A percentile compares a stretch with the other conserved stretches of the same genome.
Conservation (phyloP, 2,888 invertebrate genomes). For the Ernsta delagoae region DNA sequence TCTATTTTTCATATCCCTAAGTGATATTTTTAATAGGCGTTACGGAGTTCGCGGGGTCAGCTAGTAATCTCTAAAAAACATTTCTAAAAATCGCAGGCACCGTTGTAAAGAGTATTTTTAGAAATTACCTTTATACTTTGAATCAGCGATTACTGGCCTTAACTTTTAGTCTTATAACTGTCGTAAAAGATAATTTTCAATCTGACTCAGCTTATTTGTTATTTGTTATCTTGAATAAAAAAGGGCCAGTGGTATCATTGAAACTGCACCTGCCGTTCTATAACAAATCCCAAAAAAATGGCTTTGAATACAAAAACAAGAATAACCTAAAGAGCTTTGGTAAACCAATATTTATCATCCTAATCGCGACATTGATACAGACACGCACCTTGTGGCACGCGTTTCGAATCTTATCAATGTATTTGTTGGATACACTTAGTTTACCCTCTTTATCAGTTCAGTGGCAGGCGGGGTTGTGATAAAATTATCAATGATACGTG, state of each 20-base stretch:
- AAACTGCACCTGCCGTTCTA: conserved; percentile 32
- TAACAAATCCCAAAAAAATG: conserved; percentile 31
- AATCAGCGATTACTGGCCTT: too few relatives aligned
- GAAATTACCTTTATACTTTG: too few relatives aligned
- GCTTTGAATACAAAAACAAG: conserved; percentile 25
- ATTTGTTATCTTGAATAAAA: conserved; percentile 1
- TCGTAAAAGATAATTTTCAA: not conserved
- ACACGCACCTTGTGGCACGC: conserved; percentile 49
- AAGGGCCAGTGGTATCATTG: conserved; percentile 6
- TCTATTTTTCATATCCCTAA: too few relatives aligned
- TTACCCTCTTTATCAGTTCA: conserved; percentile 22
- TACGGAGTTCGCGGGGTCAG: too few relatives aligned
- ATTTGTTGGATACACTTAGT: conserved; percentile 45
- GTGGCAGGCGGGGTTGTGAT: conserved; percentile 23
- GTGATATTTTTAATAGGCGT: too few relatives aligned
- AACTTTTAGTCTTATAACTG: too few relatives aligned
- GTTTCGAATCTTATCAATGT: conserved; percentile 55
- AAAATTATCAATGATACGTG: conserved; percentile 30
- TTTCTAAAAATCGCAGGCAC: too few relatives aligned
- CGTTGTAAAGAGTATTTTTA: too few relatives aligned
- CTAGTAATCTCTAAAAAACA: too few relatives aligned
- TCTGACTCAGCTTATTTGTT: conserved; percentile 21
- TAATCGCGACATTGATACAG: conserved; percentile 54
- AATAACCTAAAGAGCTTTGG: conserved; percentile 34
- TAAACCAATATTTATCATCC: conserved; percentile 65